Evolutionary conservation across 2,888 invertebrate species (phyloP).

Genomic region (Hirtodrosophila duncani): DNA sequence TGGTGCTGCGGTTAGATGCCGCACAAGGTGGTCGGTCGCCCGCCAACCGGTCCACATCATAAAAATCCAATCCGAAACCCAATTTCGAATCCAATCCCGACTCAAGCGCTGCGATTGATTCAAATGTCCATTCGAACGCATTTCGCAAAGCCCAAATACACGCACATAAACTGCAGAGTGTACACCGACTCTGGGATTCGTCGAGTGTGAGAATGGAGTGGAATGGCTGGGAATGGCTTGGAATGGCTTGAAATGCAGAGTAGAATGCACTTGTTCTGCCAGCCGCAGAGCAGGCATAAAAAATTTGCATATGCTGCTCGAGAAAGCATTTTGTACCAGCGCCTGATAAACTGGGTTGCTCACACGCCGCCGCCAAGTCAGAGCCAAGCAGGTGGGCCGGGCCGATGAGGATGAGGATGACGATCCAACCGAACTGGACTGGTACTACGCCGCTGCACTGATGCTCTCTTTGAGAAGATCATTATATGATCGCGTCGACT

Average conservation of each 20-base stretch:
- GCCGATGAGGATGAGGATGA: too few relatives aligned
- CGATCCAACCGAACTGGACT: too few relatives aligned
- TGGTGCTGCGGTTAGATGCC: constrained; percentile 37
- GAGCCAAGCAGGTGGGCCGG: constrained; percentile 20
- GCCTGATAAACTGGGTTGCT: constrained; percentile 45
- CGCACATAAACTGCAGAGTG: constrained; percentile 63
- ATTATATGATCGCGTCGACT: constrained; percentile 68
- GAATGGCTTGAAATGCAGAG: not conserved
- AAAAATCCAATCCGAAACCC: constrained; percentile 43
- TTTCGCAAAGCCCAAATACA: constrained; percentile 52
- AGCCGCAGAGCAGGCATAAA: constrained; percentile 36
- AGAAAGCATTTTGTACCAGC: constrained; percentile 51
- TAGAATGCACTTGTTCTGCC: constrained; percentile 64
- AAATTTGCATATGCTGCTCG: constrained; percentile 44
- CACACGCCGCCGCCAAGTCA: too few relatives aligned
- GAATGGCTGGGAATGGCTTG: constrained; percentile 12
- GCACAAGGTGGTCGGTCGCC: constrained; percentile 26
- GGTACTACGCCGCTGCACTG: constrained; percentile 5
- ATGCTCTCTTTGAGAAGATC: constrained; percentile 18
- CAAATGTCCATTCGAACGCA: constrained; percentile 68
- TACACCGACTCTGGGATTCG: constrained; percentile 38
- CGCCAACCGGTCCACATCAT: constrained; percentile 47
- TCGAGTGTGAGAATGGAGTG: constrained; percentile 4
- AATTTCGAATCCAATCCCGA: constrained; percentile 24
- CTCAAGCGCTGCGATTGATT: constrained; percentile 64